Percentiles rank a stretch among this genome's conserved stretches.
These are phyloP conservation scores for Ailurus styani DNA, from an alignment of 2,113 vertebrate species.

Conservation along the genomic window DNA sequence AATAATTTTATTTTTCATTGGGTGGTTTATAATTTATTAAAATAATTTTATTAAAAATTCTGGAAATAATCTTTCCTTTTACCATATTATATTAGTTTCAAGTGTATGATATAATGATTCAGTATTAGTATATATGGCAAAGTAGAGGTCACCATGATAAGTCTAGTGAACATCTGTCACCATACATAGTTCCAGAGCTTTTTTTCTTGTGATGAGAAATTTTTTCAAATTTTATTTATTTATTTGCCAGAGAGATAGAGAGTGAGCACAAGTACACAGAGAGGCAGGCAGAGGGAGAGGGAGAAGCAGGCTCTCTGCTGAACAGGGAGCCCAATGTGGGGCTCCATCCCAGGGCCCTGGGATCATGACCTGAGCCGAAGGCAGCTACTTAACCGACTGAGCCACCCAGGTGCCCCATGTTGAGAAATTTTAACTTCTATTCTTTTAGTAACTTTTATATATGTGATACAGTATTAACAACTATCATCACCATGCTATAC, in stretches of 20 bases:
- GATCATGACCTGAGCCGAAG: no score
- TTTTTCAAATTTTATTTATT: no score
- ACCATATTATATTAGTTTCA: neutral
- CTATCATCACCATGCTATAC: neutral
- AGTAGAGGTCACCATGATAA: neutral
- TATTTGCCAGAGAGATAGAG: no score
- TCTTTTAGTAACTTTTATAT: neutral
- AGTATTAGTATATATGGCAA: neutral
- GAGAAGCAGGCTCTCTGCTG: no score
- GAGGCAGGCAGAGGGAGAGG: no score
- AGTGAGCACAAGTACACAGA: no score
- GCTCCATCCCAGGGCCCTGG: no score
- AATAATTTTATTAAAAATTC: neutral
- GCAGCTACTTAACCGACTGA: no score
- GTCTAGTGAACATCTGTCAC: neutral
- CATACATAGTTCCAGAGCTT: neutral
- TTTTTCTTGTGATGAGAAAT: neutral
- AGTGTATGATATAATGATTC: neutral
- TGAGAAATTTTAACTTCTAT: neutral
- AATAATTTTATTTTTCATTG: neutral
- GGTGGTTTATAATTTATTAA: neutral
- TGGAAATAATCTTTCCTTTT: neutral
- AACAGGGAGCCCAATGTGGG: no score
- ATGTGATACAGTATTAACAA: neutral
- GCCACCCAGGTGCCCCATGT: no score